phyloP scores from a whole-genome alignment of 2,888 invertebrate genomes.

The Prenolepis imparis region DNA sequence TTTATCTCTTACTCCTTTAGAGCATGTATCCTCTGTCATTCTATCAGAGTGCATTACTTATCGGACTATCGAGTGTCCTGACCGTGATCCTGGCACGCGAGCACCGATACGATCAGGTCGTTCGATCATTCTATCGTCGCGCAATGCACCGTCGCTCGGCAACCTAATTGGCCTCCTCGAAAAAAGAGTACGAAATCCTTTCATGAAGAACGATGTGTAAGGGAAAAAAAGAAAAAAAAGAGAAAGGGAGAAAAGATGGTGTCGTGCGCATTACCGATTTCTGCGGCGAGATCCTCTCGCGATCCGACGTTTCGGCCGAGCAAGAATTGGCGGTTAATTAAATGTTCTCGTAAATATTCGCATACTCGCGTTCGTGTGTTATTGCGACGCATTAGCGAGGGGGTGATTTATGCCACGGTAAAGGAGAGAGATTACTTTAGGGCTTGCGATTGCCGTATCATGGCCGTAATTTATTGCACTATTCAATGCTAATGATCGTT shows the following conservation, averaged over 20 bases:
- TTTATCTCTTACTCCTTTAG: constrained; percentile 47
- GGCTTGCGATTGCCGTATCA: constrained; percentile 47
- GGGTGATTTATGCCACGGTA: constrained; percentile 41
- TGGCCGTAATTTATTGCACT: constrained; percentile 51
- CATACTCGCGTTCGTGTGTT: constrained; percentile 32
- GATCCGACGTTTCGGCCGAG: constrained; percentile 10
- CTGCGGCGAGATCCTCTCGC: constrained; percentile 11
- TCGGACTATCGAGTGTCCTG: constrained; percentile 81
- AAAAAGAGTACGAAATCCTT: constrained; percentile 51
- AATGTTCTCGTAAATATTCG: constrained; percentile 54
- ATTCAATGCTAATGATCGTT: constrained; percentile 56
- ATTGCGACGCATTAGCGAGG: constrained; percentile 49
- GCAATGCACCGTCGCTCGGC: constrained; percentile 74
- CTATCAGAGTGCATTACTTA: constrained; percentile 82
- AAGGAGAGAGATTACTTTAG: constrained; percentile 50
- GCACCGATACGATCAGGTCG: constrained; percentile 80
- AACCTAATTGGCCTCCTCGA: constrained; percentile 73
- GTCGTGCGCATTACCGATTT: constrained; percentile 33
- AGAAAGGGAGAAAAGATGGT: background rate
- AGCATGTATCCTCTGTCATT: constrained; percentile 77
- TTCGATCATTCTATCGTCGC: constrained; percentile 84
- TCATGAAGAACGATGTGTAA: background rate
- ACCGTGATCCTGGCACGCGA: constrained; percentile 82
- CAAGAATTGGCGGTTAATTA: constrained; percentile 31
- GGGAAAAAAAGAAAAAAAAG: constrained; percentile 43